A percentile compares a stretch with the other conserved stretches of the same genome.
These are phyloP conservation scores for Sander vitreus DNA, from an alignment of 2,113 vertebrate species.

Conservation along the genomic window DNA sequence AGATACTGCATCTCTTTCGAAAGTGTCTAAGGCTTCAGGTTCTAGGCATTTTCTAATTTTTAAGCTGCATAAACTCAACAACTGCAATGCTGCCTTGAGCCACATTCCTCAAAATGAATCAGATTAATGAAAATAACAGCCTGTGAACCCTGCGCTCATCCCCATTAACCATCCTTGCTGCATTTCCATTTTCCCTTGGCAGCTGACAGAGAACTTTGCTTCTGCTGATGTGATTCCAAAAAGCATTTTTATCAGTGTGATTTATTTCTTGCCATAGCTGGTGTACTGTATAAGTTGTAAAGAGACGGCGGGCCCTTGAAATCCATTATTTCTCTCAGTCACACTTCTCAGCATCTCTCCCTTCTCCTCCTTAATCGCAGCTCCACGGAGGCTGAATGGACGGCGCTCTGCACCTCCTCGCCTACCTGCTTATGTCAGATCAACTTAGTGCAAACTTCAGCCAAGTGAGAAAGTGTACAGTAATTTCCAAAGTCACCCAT, in stretches of 20 bases:
- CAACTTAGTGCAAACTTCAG: constrained; percentile 71
- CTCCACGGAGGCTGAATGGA: constrained; percentile 42
- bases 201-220: constrained; percentile 52
- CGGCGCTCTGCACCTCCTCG: constrained; percentile 32
- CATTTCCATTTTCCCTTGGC: constrained; percentile 28
- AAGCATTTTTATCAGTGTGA: constrained; percentile 25
- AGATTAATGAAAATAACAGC: constrained; percentile 43
- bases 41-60: constrained; percentile 33
- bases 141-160: constrained; percentile 33
- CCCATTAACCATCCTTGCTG: constrained; percentile 35
- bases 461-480: constrained; percentile 59
- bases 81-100: constrained; percentile 9
- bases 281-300: constrained; percentile 17
- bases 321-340: constrained; percentile 65
- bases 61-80: constrained; percentile 21
- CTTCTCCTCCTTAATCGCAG: constrained; percentile 30
- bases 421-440: constrained; percentile 64
- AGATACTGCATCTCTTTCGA: neutral
- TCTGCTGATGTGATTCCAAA: constrained; percentile 47
- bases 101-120: constrained; percentile 22
- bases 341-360: constrained; percentile 34
- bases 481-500: constrained; percentile 73
- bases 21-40: neutral
- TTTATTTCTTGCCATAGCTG: constrained; percentile 44
- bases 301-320: constrained; percentile 37